These are phyloP conservation scores for Sinocyclocheilus maitianheensis DNA, from an alignment of 2,113 vertebrate genomes.

Conservation along the genomic window DNA sequence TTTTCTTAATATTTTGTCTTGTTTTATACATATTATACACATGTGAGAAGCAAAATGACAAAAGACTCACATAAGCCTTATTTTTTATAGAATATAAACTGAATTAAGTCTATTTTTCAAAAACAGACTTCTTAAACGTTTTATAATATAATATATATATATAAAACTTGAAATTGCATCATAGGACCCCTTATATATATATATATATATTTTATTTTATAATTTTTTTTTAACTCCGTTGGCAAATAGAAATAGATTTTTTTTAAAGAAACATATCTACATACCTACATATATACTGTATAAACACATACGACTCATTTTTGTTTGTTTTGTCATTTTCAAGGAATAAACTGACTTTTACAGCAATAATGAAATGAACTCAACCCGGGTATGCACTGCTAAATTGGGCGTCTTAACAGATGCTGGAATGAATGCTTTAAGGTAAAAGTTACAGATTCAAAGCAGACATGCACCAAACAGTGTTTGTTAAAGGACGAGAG, in stretches of 20 bases:
- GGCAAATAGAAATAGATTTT: not conserved
- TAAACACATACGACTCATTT: not conserved
- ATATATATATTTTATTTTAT: no score
- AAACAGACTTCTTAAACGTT: no score
- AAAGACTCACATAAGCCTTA: no score
- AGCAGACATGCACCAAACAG: slow-evolving; percentile 29
- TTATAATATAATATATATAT: no score
- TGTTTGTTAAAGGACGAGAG: slow-evolving; percentile 46
- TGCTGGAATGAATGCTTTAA: not conserved
- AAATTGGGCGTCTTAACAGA: slow-evolving; percentile 21
- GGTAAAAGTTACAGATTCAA: slow-evolving; percentile 9
- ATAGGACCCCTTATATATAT: no score
- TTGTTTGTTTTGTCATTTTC: not conserved
- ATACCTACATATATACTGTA: not conserved
- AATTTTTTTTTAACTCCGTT: no score
- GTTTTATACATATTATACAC: not conserved
- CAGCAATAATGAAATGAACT: not conserved
- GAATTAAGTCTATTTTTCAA: no score
- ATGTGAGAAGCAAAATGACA: no score
- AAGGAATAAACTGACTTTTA: not conserved
- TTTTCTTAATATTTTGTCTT: not conserved
- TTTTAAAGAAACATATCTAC: no score
- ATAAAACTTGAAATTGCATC: no score
- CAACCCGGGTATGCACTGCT: not conserved
- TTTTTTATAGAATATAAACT: no score